Evolutionary conservation across 2,113 vertebrate species (phyloP), one percentile per base, ranked within the genome.

Genomic region (Dasypus novemcinctus): DNA sequence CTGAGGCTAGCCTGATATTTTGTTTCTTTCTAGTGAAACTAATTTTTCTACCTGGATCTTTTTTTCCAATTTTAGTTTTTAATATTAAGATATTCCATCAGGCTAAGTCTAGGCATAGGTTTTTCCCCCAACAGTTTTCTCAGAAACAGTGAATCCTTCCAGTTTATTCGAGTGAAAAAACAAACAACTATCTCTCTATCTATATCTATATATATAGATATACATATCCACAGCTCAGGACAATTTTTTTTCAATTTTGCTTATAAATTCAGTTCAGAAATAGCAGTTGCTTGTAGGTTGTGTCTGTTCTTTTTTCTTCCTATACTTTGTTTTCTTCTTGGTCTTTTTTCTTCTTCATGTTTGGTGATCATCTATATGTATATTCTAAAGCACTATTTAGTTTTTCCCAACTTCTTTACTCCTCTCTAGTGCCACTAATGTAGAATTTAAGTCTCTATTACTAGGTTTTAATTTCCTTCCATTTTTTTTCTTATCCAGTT

Each of bases 261-360:
- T 79, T 87, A 57, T 90, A 38, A 87, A 72, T 95, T 78, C 75
- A 78, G 46, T 79, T 72, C 64, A 61, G 63, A 87, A 96, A 87
- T 36, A 43, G 5, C 7, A 38, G 72, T 59, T 92, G 29, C 59
- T 83, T 83, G 21, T 57, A 49, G 83, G 33, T 75, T 92, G 41
- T 4, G 57, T 92, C 49, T 84, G 8, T 31, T 82, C 36, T 88
- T 72, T 81, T 66, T 76, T 36, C 31, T 86, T 61, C 7, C 10
- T 69, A 71, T 36, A 11, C 27, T 15, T 66, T 84, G 63, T 90
- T 79, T 84, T 68, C 63, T 27, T 72, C 21, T 83, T 68, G 9
- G 46, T 72, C 52, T 41, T 71, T 72, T 74, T 79, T 71, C 63
- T 90, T 90, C 5, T 71, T 29, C 43, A 46, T 93, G 23, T 79